Evolutionary conservation across 2,113 vertebrate species (phyloP).

Genomic region (Serilophus lunatus): DNA sequence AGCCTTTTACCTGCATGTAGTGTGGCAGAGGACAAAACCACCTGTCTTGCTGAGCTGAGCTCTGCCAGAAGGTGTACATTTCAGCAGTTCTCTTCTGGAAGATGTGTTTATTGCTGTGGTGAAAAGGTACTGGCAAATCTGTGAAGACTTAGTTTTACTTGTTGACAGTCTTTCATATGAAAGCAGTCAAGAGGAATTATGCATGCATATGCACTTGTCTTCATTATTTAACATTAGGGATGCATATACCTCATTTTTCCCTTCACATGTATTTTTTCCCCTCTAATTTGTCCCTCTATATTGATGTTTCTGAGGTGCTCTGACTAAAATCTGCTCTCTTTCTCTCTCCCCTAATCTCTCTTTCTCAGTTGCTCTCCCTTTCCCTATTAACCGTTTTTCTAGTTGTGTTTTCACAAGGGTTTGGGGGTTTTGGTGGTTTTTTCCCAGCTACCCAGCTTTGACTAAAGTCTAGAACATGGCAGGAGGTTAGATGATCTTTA

Average conservation of each 20-base stretch:
- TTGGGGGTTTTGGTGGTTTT: background rate
- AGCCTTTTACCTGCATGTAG: background rate
- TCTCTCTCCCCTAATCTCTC: background rate
- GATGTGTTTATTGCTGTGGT: background rate
- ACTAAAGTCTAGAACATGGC: background rate
- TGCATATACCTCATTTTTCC: background rate
- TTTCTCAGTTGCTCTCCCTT: too few species aligned
- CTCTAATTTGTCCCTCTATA: background rate
- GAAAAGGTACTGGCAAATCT: background rate
- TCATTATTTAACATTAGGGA: background rate
- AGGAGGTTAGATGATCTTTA: background rate
- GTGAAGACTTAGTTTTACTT: background rate
- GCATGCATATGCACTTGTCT: fast-evolving
- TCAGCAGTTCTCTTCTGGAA: background rate
- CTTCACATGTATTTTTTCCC: background rate
- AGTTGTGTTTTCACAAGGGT: background rate
- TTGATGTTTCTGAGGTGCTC: background rate
- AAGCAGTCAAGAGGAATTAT: background rate
- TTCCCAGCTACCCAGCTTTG: background rate
- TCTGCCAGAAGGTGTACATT: background rate
- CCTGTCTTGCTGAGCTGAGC: fast-evolving
- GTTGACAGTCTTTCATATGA: background rate
- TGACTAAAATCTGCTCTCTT: background rate
- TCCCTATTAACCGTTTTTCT: background rate
- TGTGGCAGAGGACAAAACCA: fast-evolving